A percentile compares a stretch with the other conserved stretches of the same genome.
These are phyloP conservation scores for Julus scandinavius DNA, from an alignment of 2,888 invertebrate species.

Conservation along the genomic window DNA sequence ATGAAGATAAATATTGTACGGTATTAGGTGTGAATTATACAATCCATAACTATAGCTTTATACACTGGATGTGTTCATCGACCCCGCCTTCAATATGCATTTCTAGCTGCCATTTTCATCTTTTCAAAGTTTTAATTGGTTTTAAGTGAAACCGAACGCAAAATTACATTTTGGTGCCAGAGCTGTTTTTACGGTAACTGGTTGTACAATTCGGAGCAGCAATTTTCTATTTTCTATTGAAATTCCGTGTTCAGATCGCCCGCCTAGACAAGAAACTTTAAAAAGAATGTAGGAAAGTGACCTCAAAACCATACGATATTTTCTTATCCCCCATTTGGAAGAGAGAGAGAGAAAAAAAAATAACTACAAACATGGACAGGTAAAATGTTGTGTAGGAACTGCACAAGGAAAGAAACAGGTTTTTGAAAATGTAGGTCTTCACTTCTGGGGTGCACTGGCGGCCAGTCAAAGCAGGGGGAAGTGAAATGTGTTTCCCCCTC, in stretches of 20 bases:
- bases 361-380: background rate
- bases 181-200: background rate
- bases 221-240: conserved; percentile 3
- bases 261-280: background rate
- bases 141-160: background rate
- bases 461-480: background rate
- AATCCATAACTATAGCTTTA: background rate
- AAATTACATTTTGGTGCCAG: background rate
- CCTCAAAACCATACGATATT: background rate
- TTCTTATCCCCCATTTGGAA: background rate
- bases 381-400: conserved; percentile 11
- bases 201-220: conserved; percentile 3
- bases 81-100: background rate
- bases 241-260: background rate
- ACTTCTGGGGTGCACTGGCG: background rate
- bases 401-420: background rate
- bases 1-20: background rate
- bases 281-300: conserved; percentile 18
- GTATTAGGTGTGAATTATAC: background rate
- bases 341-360: background rate
- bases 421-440: background rate
- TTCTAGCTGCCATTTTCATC: background rate
- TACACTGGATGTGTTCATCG: too few species aligned
- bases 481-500: background rate
- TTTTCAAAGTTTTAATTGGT: background rate